phyloP scores from a whole-genome alignment of 2,797 vertebrate genomes.

The Hozukius guyotensis region DNA sequence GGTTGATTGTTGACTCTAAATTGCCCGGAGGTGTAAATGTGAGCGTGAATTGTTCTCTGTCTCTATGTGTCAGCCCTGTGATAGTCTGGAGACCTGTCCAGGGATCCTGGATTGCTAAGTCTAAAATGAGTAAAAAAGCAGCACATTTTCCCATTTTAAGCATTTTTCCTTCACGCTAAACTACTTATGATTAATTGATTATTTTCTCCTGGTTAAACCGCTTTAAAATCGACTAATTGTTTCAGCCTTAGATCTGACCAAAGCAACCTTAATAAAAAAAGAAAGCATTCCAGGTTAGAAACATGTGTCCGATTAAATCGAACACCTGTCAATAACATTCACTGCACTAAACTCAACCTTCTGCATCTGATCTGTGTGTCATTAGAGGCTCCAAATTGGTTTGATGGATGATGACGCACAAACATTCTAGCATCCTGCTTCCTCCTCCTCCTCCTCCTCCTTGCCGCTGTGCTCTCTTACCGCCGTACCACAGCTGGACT shows the following conservation, averaged over 20 bases:
- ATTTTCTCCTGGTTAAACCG: background rate
- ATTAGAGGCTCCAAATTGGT: slow-evolving; percentile 3
- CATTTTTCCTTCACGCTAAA: too few relatives aligned
- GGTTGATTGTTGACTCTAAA: rapidly evolving
- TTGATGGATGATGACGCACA: slow-evolving; percentile 17
- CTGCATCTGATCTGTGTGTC: background rate
- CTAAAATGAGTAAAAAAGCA: too few relatives aligned
- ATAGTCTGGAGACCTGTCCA: too few relatives aligned
- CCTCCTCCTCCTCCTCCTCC: background rate
- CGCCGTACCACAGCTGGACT: slow-evolving; percentile 36
- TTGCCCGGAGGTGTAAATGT: rapidly evolving
- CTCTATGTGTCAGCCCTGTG: too few relatives aligned
- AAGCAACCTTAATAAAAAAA: background rate
- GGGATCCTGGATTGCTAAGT: rapidly evolving
- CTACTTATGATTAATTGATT: background rate
- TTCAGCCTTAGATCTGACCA: background rate
- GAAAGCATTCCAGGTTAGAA: background rate
- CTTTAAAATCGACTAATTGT: background rate
- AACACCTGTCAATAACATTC: background rate
- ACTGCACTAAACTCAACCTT: background rate
- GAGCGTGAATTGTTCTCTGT: too few relatives aligned
- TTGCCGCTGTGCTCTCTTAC: background rate
- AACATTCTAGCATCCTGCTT: slow-evolving; percentile 22
- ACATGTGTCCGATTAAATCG: background rate
- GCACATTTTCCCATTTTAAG: too few relatives aligned